Evolutionary conservation across 1,140 invertebrate genomes (phyloP).

Genomic region (Dinothrombium tinctorium): DNA sequence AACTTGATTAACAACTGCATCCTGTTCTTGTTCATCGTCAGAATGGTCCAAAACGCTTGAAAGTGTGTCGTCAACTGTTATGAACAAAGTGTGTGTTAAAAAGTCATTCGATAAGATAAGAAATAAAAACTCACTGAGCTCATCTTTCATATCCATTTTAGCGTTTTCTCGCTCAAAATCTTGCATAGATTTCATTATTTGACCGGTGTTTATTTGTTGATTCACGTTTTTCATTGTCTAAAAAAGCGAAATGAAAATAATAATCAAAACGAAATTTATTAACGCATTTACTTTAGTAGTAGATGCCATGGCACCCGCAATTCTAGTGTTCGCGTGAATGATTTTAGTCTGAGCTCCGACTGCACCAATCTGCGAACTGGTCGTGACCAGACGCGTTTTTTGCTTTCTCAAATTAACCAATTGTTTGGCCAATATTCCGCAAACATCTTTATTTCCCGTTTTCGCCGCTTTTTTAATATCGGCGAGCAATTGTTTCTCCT

Average conservation of each 20-base stretch:
- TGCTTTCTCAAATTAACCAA: conserved; percentile 62
- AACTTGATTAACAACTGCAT: conserved; percentile 60
- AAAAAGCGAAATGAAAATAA: conserved; percentile 9
- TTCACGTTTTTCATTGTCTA: conserved; percentile 65
- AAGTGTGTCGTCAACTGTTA: conserved; percentile 60
- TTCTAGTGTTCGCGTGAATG: conserved; percentile 62
- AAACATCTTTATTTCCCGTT: conserved; percentile 54
- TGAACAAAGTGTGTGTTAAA: conserved; percentile 13
- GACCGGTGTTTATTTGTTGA: conserved; percentile 56
- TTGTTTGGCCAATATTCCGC: conserved; percentile 52
- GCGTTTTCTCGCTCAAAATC: conserved; percentile 54
- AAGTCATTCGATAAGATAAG: neutral
- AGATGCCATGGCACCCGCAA: conserved; percentile 58
- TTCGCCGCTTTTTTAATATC: conserved; percentile 73
- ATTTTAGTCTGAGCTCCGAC: conserved; percentile 52
- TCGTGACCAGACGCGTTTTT: conserved; percentile 51
- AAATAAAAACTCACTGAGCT: conserved; percentile 41
- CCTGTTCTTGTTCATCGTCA: conserved; percentile 67
- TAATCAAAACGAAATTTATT: conserved; percentile 1
- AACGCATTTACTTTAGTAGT: conserved; percentile 36
- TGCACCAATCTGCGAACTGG: conserved; percentile 42
- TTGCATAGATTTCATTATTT: conserved; percentile 50
- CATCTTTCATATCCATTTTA: conserved; percentile 81
- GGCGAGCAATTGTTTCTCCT: conserved; percentile 68
- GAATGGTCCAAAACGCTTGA: conserved; percentile 46